Evolutionary conservation across 2,797 vertebrate species (phyloP).

Genomic region (Allobates femoralis): DNA sequence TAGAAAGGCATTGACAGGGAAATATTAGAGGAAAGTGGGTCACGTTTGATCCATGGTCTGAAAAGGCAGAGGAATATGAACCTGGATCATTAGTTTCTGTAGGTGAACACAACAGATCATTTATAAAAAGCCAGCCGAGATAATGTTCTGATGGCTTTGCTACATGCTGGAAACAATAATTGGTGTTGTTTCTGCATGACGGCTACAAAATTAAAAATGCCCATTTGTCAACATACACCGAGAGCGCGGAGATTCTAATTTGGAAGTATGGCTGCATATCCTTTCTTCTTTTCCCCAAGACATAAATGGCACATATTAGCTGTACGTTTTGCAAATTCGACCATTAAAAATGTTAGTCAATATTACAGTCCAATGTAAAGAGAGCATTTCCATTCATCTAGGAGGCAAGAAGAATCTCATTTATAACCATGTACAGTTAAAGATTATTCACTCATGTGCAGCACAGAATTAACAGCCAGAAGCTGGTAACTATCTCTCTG

Average conservation of each 20-base stretch:
- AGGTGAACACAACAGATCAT: conserved; percentile 67
- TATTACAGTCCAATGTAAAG: conserved; percentile 52
- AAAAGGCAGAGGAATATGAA: conserved; percentile 65
- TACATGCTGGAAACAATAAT: conserved; percentile 35
- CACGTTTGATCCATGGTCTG: conserved; percentile 69
- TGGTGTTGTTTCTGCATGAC: conserved; percentile 5
- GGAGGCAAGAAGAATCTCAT: conserved; percentile 51
- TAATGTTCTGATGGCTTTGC: conserved; percentile 29
- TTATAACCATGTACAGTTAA: conserved; percentile 58
- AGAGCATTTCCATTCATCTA: conserved; percentile 31
- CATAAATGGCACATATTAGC: conserved; percentile 66
- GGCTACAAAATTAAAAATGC: conserved; percentile 63
- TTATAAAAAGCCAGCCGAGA: conserved; percentile 64
- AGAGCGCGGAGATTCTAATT: conserved; percentile 46
- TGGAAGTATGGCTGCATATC: conserved; percentile 65
- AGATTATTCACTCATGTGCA: conserved; percentile 64
- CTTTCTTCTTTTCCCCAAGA: conserved; percentile 67
- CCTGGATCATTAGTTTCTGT: conserved; percentile 62
- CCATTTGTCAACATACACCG: conserved; percentile 68
- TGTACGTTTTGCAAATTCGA: conserved; percentile 69
- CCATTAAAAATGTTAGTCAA: conserved; percentile 68
- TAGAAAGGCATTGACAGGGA: conserved; percentile 59
- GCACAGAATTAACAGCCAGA: conserved; percentile 62
- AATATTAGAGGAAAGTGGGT: conserved; percentile 68
- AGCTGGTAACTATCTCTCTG: conserved; percentile 64